These are phyloP conservation scores for Tanypteryx hageni DNA, from an alignment of 2,888 invertebrate species.

Conservation along the genomic window DNA sequence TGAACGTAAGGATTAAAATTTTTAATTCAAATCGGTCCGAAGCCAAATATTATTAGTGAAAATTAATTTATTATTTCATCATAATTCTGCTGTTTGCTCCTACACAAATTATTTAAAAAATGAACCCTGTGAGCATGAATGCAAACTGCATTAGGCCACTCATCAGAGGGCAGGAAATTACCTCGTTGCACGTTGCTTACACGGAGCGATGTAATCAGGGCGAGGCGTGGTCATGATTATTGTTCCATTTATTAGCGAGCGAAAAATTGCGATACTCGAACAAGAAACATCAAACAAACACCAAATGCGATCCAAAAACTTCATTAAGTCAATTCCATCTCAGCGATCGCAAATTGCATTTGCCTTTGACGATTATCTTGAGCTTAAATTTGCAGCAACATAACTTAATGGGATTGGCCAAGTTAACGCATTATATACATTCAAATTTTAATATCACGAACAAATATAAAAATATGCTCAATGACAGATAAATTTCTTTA, in stretches of 20 bases:
- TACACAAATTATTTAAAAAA: background rate
- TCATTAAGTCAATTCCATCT: too few species aligned
- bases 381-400: too few species aligned
- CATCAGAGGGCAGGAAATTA: background rate
- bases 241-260: background rate
- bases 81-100: background rate
- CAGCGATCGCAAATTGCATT: too few species aligned
- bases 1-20: background rate
- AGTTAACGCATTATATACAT: too few species aligned
- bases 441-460: too few species aligned
- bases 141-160: background rate
- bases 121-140: background rate
- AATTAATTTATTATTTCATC: background rate
- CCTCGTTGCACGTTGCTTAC: background rate
- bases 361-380: too few species aligned
- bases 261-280: background rate
- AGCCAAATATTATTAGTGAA: background rate
- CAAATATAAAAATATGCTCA: too few species aligned
- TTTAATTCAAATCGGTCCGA: background rate
- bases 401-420: too few species aligned
- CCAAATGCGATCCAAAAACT: too few species aligned
- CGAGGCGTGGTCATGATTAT: background rate
- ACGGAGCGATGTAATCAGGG: background rate
- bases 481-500: too few species aligned
- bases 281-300: background rate